Evolutionary conservation across 2,797 vertebrate genomes (phyloP).

Genomic region (Setipinna tenuifilis): DNA sequence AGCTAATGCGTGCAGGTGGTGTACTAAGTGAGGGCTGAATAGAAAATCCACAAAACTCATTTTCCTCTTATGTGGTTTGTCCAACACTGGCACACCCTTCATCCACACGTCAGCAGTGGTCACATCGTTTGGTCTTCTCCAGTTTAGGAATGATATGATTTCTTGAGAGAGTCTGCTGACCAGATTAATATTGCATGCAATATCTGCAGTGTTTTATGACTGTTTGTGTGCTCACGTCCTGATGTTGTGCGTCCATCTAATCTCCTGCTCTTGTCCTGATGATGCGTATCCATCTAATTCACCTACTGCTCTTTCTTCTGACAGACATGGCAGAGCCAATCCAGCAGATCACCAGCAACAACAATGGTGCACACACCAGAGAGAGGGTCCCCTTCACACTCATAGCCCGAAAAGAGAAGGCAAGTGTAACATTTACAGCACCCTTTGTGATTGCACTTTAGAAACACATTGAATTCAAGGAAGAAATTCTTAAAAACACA

Average conservation of each 20-base stretch:
- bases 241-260: conserved; percentile 10
- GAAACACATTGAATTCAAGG: no score
- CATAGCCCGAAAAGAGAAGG: conserved; percentile 84
- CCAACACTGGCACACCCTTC: not conserved
- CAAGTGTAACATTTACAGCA: conserved; percentile 50
- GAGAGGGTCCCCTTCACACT: conserved; percentile 80
- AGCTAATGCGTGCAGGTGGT: no score
- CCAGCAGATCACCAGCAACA: conserved; percentile 84
- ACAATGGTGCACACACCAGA: conserved; percentile 75
- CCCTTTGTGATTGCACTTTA: no score
- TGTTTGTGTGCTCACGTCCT: not conserved
- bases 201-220: not conserved
- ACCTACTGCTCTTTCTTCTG: conserved; percentile 40
- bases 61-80: not conserved
- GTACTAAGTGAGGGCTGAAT: no score
- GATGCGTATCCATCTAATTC: conserved; percentile 1
- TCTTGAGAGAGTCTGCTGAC: not conserved
- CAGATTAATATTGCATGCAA: not conserved
- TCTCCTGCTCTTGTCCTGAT: not conserved
- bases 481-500: no score
- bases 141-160: not conserved
- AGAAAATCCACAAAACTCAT: no score
- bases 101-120: not conserved
- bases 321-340: conserved; percentile 91
- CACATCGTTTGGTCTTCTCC: not conserved